A percentile compares a stretch with the other conserved stretches of the same genome.
phyloP scores from a whole-genome alignment of 2,797 vertebrate species.

The Euthynnus affinis region DNA sequence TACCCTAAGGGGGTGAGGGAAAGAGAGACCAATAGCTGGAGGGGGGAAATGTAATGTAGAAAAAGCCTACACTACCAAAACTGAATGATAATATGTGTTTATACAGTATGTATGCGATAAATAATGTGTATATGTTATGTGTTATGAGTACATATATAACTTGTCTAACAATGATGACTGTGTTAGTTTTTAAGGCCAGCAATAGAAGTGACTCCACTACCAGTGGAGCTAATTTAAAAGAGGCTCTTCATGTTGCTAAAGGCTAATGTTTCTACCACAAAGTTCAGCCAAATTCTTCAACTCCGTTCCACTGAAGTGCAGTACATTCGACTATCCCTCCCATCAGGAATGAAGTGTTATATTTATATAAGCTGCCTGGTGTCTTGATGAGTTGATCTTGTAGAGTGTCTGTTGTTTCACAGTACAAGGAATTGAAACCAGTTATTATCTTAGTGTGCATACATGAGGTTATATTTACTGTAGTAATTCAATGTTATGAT shows the following conservation, averaged over 20 bases:
- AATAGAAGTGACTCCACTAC: conserved; percentile 22
- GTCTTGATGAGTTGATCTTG: neutral
- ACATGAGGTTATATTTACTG: neutral
- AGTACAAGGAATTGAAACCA: neutral
- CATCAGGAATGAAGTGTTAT: neutral
- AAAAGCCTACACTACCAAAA: neutral
- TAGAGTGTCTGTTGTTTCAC: neutral
- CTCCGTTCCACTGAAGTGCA: conserved; percentile 13
- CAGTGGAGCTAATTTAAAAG: conserved; percentile 53
- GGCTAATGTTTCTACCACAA: conserved; percentile 23
- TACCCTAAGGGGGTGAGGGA: neutral
- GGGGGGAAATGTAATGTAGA: neutral
- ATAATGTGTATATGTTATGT: conserved; percentile 13
- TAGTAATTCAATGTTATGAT: neutral
- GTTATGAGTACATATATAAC: conserved; percentile 16
- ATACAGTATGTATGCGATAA: no score
- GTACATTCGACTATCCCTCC: conserved; percentile 23
- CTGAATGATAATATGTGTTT: neutral
- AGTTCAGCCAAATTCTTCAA: conserved; percentile 30
- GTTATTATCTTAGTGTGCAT: neutral
- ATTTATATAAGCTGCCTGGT: neutral
- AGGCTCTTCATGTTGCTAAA: conserved; percentile 28
- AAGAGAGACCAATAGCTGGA: neutral
- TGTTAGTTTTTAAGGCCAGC: conserved; percentile 9
- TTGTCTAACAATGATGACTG: conserved; percentile 15